phyloP scores from a whole-genome alignment of 1,140 invertebrate genomes.

The Drosophila takahashii region DNA sequence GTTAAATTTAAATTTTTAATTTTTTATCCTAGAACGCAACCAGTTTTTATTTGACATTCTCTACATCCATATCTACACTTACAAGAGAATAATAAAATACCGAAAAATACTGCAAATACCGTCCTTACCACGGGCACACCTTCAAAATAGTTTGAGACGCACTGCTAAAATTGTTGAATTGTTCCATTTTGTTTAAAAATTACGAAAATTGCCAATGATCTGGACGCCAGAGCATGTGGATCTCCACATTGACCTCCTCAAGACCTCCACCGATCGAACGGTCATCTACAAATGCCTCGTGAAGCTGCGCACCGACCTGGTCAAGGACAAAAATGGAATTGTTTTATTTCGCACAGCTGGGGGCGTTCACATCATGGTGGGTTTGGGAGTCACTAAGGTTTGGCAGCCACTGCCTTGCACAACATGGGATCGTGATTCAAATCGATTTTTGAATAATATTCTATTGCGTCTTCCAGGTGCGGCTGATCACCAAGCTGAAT shows the following conservation, averaged over 20 bases:
- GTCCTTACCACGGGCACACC: not conserved
- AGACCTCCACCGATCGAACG: slow-evolving; percentile 75
- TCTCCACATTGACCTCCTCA: slow-evolving; percentile 73
- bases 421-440: slow-evolving; percentile 16
- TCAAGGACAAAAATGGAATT: slow-evolving; percentile 82
- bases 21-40: too few species aligned
- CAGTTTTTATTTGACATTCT: too few species aligned
- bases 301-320: slow-evolving; percentile 79
- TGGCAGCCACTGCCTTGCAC: slow-evolving; percentile 4
- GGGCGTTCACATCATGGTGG: slow-evolving; percentile 74
- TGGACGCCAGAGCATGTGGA: slow-evolving; percentile 66
- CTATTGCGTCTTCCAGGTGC: slow-evolving; percentile 35
- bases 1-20: too few species aligned
- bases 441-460: slow-evolving; percentile 5
- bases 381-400: slow-evolving; percentile 38
- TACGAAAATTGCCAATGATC: slow-evolving; percentile 49
- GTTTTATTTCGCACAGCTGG: slow-evolving; percentile 70
- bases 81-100: not conserved
- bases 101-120: not conserved
- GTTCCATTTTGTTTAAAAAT: slow-evolving; percentile 13
- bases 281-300: slow-evolving; percentile 78
- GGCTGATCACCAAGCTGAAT: slow-evolving; percentile 67
- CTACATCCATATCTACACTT: too few species aligned
- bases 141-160: not conserved
- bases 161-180: slow-evolving; percentile 10